A percentile compares a stretch with the other conserved stretches of the same genome.
These are phyloP conservation scores for Copidosoma aretas DNA, from an alignment of 2,888 invertebrate genomes.

Conservation along the genomic window DNA sequence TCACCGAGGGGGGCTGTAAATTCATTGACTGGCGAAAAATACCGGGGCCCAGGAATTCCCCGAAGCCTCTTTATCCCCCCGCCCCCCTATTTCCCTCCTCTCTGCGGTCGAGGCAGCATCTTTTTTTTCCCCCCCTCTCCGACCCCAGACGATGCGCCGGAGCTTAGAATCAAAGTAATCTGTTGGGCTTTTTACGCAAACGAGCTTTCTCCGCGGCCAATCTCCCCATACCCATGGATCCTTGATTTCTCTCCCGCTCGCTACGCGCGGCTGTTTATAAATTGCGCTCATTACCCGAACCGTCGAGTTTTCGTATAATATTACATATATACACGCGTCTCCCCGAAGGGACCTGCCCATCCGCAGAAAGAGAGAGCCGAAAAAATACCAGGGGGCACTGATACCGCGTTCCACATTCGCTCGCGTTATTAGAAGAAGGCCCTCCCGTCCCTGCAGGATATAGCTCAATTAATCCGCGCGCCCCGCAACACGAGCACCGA, in stretches of 20 bases:
- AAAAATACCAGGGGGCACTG: too few relatives aligned
- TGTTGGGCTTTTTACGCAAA: conserved; percentile 37
- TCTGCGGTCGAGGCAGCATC: background rate
- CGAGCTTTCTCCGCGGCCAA: conserved; percentile 20
- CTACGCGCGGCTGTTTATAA: background rate
- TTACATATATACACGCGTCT: too few relatives aligned
- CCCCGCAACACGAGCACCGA: background rate
- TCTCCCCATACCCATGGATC: background rate
- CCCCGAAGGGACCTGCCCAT: too few relatives aligned
- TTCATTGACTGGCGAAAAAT: conserved; percentile 61
- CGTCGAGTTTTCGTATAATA: background rate
- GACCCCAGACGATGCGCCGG: conserved; percentile 11
- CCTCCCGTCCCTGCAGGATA: too few relatives aligned
- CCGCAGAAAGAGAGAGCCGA: too few relatives aligned
- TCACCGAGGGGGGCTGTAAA: conserved; percentile 59
- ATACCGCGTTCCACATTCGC: too few relatives aligned
- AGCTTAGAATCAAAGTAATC: conserved; percentile 38
- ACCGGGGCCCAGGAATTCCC: conserved; percentile 51
- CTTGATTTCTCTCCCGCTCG: background rate
- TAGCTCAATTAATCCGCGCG: too few relatives aligned
- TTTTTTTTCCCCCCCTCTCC: conserved; percentile 4
- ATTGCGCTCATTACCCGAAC: background rate
- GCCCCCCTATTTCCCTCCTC: conserved; percentile 21
- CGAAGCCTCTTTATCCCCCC: conserved; percentile 47
- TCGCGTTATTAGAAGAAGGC: too few relatives aligned